These are phyloP conservation scores for Stictonetta naevosa DNA, from an alignment of 2,113 vertebrate genomes.

Conservation along the genomic window DNA sequence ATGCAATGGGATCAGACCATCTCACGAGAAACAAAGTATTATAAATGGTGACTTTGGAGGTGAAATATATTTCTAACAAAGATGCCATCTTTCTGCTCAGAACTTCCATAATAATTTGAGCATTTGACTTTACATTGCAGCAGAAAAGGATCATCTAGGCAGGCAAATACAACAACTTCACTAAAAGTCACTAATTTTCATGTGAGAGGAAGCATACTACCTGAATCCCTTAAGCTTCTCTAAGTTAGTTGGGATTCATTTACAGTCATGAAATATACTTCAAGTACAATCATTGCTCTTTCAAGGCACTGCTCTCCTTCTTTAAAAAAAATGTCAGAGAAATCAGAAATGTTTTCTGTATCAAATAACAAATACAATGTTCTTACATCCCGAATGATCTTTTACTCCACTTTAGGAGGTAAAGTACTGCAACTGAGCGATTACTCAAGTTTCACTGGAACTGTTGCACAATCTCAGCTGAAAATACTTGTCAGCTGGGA, in stretches of 20 bases:
- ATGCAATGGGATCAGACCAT: not conserved
- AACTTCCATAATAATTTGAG: not conserved
- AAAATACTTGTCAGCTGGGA: not conserved
- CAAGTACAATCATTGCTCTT: not conserved
- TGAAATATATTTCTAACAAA: not conserved
- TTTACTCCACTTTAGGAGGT: not conserved
- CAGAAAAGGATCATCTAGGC: not conserved
- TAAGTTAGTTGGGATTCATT: not conserved
- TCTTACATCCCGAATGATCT: not conserved
- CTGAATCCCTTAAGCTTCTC: not conserved
- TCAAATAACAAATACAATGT: not conserved
- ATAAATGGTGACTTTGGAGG: not conserved
- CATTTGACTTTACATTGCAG: not conserved
- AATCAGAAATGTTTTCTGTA: not conserved
- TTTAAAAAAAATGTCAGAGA: not conserved
- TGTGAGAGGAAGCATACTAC: not conserved
- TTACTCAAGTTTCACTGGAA: constrained; percentile 18
- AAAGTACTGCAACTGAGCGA: not conserved
- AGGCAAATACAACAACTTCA: not conserved
- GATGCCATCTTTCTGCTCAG: not conserved
- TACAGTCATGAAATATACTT: not conserved
- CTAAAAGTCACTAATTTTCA: not conserved
- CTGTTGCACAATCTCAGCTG: constrained; percentile 18
- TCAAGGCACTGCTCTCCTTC: not conserved
- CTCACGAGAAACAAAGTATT: constrained; percentile 26